Evolutionary conservation across 1,140 invertebrate species (phyloP).

Genomic region (Ceratoteleas bidentatus): DNA sequence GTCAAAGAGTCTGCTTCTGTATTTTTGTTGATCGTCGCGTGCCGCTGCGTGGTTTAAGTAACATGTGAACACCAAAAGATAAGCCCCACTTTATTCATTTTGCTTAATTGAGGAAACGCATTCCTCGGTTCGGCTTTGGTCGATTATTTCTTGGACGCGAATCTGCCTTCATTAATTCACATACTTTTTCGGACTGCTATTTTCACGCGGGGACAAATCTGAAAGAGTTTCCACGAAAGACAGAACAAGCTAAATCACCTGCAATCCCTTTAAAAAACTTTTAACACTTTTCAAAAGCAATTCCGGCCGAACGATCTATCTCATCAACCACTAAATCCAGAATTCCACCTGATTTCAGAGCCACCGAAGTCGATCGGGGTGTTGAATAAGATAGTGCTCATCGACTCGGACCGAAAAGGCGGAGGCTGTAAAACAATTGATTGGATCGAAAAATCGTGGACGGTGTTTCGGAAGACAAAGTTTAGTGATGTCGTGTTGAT

Average conservation of each 20-base stretch:
- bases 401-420: background rate
- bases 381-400: background rate
- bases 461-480: constrained; percentile 45
- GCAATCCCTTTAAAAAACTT: too few species aligned
- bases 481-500: constrained; percentile 48
- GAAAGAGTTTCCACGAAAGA: too few species aligned
- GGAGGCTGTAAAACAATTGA: constrained; percentile 8
- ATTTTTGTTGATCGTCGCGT: constrained; percentile 66
- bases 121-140: constrained; percentile 8
- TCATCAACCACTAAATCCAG: too few species aligned
- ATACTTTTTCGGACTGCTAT: too few species aligned
- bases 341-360: too few species aligned
- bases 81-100: constrained; percentile 32
- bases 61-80: constrained; percentile 48
- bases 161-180: background rate
- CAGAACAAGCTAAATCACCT: too few species aligned
- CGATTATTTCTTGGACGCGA: constrained; percentile 9
- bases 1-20: constrained; percentile 62
- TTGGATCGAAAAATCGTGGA: constrained; percentile 31
- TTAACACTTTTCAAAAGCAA: too few species aligned
- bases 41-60: constrained; percentile 46
- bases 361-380: too few species aligned
- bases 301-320: too few species aligned
- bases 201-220: too few species aligned
- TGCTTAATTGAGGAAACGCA: constrained; percentile 27